Conservation (phyloP, 2,113 vertebrate species). For the Campylomormyrus numenius region DNA sequence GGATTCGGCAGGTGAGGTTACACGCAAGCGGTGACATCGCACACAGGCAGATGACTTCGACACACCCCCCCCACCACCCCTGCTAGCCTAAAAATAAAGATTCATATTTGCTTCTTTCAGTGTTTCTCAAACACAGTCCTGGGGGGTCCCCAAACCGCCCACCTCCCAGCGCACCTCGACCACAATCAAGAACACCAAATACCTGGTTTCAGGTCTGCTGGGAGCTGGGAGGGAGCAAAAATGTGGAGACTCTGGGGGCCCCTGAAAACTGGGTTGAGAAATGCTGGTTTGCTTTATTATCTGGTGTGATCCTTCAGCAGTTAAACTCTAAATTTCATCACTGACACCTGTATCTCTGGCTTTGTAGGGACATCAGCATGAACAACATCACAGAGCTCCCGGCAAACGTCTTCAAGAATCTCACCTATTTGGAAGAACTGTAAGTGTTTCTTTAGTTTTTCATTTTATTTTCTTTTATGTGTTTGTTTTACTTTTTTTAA, state of each 20-base stretch:
- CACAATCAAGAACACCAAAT: neutral
- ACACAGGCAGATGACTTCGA: neutral
- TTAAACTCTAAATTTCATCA: neutral
- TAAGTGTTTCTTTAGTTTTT: slow-evolving; percentile 63
- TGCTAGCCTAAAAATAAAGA: neutral
- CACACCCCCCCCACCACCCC: neutral
- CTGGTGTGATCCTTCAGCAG: neutral
- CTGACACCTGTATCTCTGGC: slow-evolving; percentile 5
- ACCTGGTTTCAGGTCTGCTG: neutral
- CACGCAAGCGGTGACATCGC: neutral
- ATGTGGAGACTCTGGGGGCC: neutral
- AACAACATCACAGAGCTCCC: slow-evolving; percentile 96
- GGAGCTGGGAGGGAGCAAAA: neutral
- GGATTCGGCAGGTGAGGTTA: neutral
- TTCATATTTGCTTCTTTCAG: neutral
- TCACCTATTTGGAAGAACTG: slow-evolving; percentile 91
- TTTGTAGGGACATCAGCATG: slow-evolving; percentile 92
- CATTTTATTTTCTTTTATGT: neutral
- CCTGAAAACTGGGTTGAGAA: too few relatives aligned
- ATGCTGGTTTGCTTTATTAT: neutral
- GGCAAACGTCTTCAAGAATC: slow-evolving; percentile 84
- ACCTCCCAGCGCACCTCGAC: neutral
- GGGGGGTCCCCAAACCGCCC: neutral
- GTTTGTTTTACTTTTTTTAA: neutral
- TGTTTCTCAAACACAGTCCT: neutral